phyloP scores from a whole-genome alignment of 53 echinoderm and acorn worm genomes.

The Patiria pectinifera region DNA sequence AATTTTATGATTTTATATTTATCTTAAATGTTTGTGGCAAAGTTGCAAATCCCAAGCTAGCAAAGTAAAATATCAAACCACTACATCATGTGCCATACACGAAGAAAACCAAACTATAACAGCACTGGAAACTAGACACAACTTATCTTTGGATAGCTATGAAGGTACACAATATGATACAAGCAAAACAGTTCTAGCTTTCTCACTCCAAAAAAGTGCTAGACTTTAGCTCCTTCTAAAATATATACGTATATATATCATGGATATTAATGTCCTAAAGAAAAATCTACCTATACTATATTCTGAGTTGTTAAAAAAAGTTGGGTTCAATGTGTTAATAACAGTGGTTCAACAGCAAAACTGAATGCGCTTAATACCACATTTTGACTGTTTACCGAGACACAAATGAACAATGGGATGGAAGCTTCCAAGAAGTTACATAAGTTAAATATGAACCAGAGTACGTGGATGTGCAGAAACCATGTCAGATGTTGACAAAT shows the following conservation, averaged over 20 bases:
- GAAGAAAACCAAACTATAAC: not conserved
- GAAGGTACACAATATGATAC: conserved; percentile 33
- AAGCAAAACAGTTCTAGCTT: not conserved
- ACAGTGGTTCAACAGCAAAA: not conserved
- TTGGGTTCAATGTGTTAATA: not conserved
- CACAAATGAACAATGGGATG: conserved; percentile 1
- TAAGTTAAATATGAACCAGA: not conserved
- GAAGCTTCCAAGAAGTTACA: not conserved
- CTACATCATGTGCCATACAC: not conserved
- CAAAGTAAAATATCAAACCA: not conserved
- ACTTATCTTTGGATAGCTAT: conserved; percentile 16
- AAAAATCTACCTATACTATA: not conserved
- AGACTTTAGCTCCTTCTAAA: not conserved
- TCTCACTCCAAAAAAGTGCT: not conserved
- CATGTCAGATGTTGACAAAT: too few species aligned
- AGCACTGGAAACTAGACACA: conserved; percentile 9
- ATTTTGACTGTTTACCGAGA: not conserved
- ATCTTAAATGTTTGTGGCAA: not conserved
- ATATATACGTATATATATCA: not conserved
- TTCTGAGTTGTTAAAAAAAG: not conserved
- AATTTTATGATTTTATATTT: conserved; percentile 39
- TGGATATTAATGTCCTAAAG: not conserved
- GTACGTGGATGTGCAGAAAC: too few species aligned
- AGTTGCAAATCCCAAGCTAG: not conserved
- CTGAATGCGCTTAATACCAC: too few species aligned